Evolutionary conservation across 2,888 invertebrate species (phyloP).

Genomic region (Teinopalpus imperialis): DNA sequence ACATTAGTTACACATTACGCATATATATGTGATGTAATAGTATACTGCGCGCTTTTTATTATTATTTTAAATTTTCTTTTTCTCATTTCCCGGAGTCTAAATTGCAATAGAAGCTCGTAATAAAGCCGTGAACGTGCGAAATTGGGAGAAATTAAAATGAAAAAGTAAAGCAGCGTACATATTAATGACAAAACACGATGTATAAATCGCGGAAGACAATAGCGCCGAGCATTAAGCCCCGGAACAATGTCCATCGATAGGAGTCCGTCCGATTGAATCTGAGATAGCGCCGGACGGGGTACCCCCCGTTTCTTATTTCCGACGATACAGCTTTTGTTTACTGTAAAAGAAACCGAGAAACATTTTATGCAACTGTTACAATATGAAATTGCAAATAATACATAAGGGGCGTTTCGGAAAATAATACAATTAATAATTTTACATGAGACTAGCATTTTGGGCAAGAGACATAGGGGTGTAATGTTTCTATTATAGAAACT

Average conservation of each 20-base stretch:
- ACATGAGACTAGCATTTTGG: too few species aligned
- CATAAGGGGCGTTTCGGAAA: too few species aligned
- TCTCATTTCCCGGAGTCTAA: neutral
- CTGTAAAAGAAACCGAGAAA: slow-evolving; percentile 11
- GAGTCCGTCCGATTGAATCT: slow-evolving; percentile 74
- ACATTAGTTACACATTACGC: too few species aligned
- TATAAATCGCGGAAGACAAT: slow-evolving; percentile 76
- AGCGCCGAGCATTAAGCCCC: slow-evolving; percentile 59
- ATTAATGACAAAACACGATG: slow-evolving; percentile 71
- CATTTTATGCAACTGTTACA: neutral
- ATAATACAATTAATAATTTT: too few species aligned
- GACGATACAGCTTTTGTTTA: slow-evolving; percentile 16
- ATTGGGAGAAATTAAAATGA: slow-evolving; percentile 46
- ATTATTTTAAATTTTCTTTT: neutral
- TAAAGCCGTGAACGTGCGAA: slow-evolving; percentile 8
- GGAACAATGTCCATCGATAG: slow-evolving; percentile 62
- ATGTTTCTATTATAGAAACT: too few species aligned
- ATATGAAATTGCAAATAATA: too few species aligned
- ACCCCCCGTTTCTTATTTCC: slow-evolving; percentile 62
- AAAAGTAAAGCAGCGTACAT: slow-evolving; percentile 67
- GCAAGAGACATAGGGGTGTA: too few species aligned
- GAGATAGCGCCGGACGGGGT: slow-evolving; percentile 70
- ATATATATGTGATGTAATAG: too few species aligned
- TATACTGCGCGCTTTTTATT: too few species aligned
- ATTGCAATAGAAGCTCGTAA: slow-evolving; percentile 3